Evolutionary conservation across 2,797 vertebrate genomes (phyloP), one percentile per base, ranked within the genome.

Genomic region (Caiman crocodilus): DNA sequence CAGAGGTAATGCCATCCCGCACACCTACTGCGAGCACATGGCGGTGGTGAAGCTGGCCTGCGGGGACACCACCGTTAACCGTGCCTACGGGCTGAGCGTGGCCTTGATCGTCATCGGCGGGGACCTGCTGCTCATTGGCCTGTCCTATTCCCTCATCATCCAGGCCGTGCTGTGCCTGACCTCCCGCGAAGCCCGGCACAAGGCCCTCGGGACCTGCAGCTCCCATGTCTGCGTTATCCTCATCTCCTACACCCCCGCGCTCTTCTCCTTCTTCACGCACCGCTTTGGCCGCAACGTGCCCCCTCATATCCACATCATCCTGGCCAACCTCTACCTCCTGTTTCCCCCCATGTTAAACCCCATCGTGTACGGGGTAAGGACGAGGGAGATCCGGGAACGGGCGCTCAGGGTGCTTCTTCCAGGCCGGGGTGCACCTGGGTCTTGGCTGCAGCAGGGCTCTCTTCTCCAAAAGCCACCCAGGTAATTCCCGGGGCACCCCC

Each of bases 311-410:
- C 96, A 96, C 65, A 94, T 96, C 80, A 86, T 97, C 7, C 82
- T 97, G 65, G 96, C 94, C 79, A 93, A 96, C 69, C 67, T 97
- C 76, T 97, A 96, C 83, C 91, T 97, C 2, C 67, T 97, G 4
- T 74, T 97, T 8, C 96, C 95, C 2, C 97, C 96, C 1, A 95
- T 96, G 91, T 95, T 97, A 26, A 97, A 97, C 78, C 97, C 97
- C 23, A 90, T 97, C 57, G 96, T 97, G 71, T 97, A 97, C 0
- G 96, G 96, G 59, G 94, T 96, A 77, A 97, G 96, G 77, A 97
- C 79, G 3, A 97, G 97, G 71, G 95, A 97, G 86, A 96, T 97
- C 74, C 59, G 69, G 42, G 92, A 96, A 2, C 32, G 92, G 84
- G 8, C 16, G 89, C 61, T 42, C 42, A 79, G 25, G 77, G 65